A percentile compares a stretch with the other conserved stretches of the same genome.
phyloP scores from a whole-genome alignment of 2,888 invertebrate species.

The Amblyjoppa proteus region DNA sequence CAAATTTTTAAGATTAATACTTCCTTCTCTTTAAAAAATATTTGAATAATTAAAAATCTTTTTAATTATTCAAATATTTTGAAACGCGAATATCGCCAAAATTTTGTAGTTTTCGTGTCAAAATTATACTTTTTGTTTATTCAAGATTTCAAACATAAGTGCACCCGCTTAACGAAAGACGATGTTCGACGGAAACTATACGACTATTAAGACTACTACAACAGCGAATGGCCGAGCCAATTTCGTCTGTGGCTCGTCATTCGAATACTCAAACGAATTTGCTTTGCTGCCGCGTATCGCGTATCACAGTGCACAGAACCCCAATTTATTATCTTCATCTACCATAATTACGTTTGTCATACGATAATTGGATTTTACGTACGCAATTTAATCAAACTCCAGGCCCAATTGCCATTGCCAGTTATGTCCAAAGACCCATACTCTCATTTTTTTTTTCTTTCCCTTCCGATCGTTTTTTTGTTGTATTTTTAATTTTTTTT shows the following conservation, averaged over 20 bases:
- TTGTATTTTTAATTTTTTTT: conserved; percentile 8
- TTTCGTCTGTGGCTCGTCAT: conserved; percentile 71
- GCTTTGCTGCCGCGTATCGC: conserved; percentile 45
- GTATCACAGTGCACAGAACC: conserved; percentile 37
- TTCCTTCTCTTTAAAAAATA: background rate
- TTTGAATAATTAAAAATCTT: background rate
- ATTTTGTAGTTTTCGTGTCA: background rate
- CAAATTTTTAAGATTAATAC: background rate
- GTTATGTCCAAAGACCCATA: conserved; percentile 78
- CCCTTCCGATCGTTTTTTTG: conserved; percentile 1
- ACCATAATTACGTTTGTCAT: conserved; percentile 22
- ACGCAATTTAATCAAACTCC: conserved; percentile 59
- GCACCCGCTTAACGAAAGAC: conserved; percentile 59
- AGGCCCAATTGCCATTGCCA: conserved; percentile 71
- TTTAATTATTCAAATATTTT: background rate
- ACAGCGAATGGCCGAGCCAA: conserved; percentile 33
- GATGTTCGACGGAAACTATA: conserved; percentile 51
- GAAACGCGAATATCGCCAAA: background rate
- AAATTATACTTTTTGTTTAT: background rate
- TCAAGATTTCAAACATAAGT: conserved; percentile 5
- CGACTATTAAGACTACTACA: conserved; percentile 16
- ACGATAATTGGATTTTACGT: conserved; percentile 45
- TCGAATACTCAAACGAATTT: conserved; percentile 74
- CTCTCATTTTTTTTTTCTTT: conserved; percentile 25
- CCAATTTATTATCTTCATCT: conserved; percentile 48